Base-by-base conservation (phyloP, 2,797 vertebrate genomes). In the Glyptemys insculpta region DNA sequence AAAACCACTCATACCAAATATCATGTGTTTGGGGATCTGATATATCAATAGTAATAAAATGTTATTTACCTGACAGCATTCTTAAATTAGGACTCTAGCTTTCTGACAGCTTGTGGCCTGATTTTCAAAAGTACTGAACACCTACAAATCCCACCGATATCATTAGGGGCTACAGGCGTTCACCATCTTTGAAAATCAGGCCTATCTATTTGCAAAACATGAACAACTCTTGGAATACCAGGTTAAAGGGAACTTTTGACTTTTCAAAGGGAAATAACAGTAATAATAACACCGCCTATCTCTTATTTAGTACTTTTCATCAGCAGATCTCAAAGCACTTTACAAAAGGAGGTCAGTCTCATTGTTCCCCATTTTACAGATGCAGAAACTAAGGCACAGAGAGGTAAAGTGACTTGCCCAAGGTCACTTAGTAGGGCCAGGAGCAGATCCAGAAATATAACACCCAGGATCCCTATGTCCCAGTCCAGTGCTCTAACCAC, bases 101-200 rank as follows among this genome's bases (percentile, higher is more conserved):
- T 93, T 93, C 81, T 94, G 79, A 87, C 41, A 96, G 95, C 85
- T 91, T 97, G 95, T 76, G 94, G 94, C 83, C 59, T 96, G 86
- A 97, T 97, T 97, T 97, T 74, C 59, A 91, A 86, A 87, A 92
- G 65, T 74, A 95, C 62, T 90, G 62, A 96, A 83, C 86, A 94
- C 68, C 86, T 83, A 74, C 25, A 94, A 86, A 96, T 91, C 91
- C 94, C 95, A 72, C 59, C 84, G 50, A 86, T 91, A 86, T 93
- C 87, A 79, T 78, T 85, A 90, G 82, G 85, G 93, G 29, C 57
- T 88, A 65, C 27, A 95, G 93, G 89, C 57, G 74, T 95, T 94
- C 74, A 90, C 86, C 65, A 94, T 93, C 93, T 97, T 96, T 97
- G 97, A 97, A 96, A 97, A 97, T 96, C 91, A 95, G 86, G 91